Evolutionary conservation across 2,797 vertebrate genomes (phyloP).

Genomic region (Onychomys arenicola): DNA sequence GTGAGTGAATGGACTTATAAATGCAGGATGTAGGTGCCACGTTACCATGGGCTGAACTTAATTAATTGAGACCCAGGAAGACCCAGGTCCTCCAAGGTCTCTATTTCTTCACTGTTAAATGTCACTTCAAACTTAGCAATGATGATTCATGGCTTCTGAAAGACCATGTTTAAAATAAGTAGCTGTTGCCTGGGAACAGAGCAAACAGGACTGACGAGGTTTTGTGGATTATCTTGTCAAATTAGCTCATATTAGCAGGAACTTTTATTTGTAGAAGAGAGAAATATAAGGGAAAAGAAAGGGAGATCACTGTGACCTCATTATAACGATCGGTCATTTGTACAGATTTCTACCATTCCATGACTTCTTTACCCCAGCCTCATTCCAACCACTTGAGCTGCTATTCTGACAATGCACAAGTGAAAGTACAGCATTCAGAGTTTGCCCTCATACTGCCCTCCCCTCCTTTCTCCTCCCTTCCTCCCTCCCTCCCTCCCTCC

Average conservation of each 20-base stretch:
- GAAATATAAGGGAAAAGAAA: not conserved
- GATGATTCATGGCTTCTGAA: constrained; percentile 71
- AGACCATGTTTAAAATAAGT: constrained; percentile 75
- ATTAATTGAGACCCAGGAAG: constrained; percentile 18
- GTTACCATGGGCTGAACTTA: not conserved
- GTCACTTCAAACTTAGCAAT: constrained; percentile 59
- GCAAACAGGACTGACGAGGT: constrained; percentile 25
- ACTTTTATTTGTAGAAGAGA: not conserved
- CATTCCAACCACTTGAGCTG: not conserved
- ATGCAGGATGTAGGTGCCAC: not conserved
- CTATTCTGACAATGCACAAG: not conserved
- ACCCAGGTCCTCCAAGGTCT: constrained; percentile 6
- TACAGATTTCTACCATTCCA: not conserved
- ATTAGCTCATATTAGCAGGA: constrained; percentile 58
- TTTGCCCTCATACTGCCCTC: not conserved
- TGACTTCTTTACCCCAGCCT: not conserved
- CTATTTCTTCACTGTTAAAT: constrained; percentile 69
- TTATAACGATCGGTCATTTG: not conserved
- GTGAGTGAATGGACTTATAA: not conserved
- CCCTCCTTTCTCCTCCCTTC: not conserved
- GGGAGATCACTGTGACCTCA: not conserved
- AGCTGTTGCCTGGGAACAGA: constrained; percentile 71
- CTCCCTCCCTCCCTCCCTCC: not conserved
- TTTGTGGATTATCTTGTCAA: constrained; percentile 65
- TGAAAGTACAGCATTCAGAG: not conserved